Percentiles rank a stretch among this genome's conserved stretches.
Conservation (phyloP, 2,797 vertebrate genomes). For the Dipus sagitta region DNA sequence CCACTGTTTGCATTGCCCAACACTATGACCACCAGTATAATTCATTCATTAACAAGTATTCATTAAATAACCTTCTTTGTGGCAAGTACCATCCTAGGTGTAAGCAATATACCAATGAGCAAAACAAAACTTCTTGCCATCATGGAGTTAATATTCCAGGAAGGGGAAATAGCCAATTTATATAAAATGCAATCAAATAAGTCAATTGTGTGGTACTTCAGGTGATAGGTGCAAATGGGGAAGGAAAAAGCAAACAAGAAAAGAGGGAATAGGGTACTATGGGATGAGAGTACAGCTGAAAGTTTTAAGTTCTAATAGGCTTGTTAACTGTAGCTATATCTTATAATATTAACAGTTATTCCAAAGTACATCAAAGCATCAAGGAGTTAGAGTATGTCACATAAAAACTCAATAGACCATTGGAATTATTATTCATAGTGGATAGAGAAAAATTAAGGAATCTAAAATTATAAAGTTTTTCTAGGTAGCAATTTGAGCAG, state of each 20-base stretch:
- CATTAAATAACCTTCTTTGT: constrained; percentile 10
- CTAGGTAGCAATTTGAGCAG: constrained; percentile 20
- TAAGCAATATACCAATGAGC: not conserved
- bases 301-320: constrained; percentile 8
- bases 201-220: not conserved
- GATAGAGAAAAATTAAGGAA: not conserved
- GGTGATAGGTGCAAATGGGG: not conserved
- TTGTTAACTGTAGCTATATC: constrained; percentile 11
- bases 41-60: constrained; percentile 39
- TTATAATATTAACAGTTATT: constrained; percentile 38
- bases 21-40: not conserved
- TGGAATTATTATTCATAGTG: constrained; percentile 47
- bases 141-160: not conserved
- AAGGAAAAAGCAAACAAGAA: not conserved
- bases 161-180: not conserved
- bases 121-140: constrained; percentile 14
- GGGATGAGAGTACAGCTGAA: not conserved
- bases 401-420: not conserved
- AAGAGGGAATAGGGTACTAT: not conserved
- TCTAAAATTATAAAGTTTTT: constrained; percentile 25
- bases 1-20: not conserved
- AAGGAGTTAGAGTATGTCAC: constrained; percentile 41
- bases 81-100: not conserved
- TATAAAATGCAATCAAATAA: not conserved
- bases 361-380: constrained; percentile 20